A percentile compares a stretch with the other conserved stretches of the same genome.
Conservation (phyloP, 2,797 vertebrate species). For the Psittacula echo region DNA sequence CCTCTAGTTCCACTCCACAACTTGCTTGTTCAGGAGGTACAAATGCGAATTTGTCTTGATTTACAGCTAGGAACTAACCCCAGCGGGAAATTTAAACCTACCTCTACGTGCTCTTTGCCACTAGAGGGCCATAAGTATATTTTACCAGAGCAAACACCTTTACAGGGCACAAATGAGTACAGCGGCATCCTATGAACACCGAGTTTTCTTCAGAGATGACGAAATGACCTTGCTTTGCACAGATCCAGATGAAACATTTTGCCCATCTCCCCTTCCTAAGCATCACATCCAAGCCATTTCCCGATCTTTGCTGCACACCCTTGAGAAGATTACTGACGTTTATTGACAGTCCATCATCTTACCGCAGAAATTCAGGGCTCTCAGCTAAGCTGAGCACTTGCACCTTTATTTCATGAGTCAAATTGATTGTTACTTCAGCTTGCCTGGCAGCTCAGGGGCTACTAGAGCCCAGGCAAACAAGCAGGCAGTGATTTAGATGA, state of each 20-base stretch:
- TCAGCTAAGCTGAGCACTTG: neutral
- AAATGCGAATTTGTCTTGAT: neutral
- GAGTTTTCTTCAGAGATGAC: neutral
- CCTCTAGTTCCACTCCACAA: neutral
- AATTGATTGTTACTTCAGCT: neutral
- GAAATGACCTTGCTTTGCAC: neutral
- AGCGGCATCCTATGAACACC: neutral
- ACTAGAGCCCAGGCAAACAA: neutral
- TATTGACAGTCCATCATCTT: neutral
- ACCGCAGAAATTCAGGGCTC: neutral
- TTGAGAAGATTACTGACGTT: neutral
- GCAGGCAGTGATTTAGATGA: constrained; percentile 43
- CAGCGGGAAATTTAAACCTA: neutral
- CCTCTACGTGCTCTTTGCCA: neutral
- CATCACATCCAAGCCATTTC: accelerated
- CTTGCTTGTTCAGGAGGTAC: neutral
- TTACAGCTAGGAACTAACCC: neutral
- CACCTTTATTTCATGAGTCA: neutral
- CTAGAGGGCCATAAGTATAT: neutral
- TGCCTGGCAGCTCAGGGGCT: neutral
- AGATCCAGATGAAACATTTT: neutral
- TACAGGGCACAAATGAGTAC: neutral
- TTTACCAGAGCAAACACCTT: neutral
- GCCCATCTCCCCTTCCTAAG: neutral
- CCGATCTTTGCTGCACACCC: neutral